phyloP scores from a whole-genome alignment of 2,113 vertebrate genomes.

The Scophthalmus maximus region DNA sequence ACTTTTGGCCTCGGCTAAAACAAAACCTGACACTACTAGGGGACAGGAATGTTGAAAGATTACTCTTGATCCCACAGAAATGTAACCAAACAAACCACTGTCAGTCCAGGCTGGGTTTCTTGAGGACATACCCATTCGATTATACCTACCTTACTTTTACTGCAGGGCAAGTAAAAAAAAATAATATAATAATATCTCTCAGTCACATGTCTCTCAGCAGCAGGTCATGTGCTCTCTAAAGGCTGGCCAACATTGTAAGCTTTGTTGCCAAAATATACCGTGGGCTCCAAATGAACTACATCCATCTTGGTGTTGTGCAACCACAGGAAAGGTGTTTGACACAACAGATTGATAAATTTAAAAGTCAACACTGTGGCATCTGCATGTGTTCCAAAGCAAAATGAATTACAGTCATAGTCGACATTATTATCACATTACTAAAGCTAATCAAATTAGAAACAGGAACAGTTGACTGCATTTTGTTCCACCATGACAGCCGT shows the following conservation, averaged over 20 bases:
- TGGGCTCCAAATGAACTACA: conserved; percentile 27
- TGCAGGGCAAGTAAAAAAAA: conserved; percentile 20
- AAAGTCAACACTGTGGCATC: conserved; percentile 26
- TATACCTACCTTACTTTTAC: conserved; percentile 17
- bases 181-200: no score
- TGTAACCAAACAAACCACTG: conserved; percentile 54
- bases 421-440: neutral
- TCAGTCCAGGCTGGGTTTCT: conserved; percentile 38
- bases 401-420: neutral
- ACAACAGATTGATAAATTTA: neutral
- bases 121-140: conserved; percentile 43
- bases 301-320: conserved; percentile 28
- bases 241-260: conserved; percentile 51
- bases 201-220: conserved; percentile 72
- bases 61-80: conserved; percentile 38
- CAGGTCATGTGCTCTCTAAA: conserved; percentile 65
- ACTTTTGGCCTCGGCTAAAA: conserved; percentile 19
- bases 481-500: no score
- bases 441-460: neutral
- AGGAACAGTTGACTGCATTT: neutral
- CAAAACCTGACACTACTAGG: conserved; percentile 9
- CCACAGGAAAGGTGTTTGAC: conserved; percentile 1
- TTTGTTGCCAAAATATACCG: conserved; percentile 72
- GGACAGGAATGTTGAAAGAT: conserved; percentile 49
- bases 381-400: conserved; percentile 15